Evolutionary conservation across 2,797 vertebrate species (phyloP), one percentile per base, ranked within the genome.

Genomic region (Malacoctenus gilli): DNA sequence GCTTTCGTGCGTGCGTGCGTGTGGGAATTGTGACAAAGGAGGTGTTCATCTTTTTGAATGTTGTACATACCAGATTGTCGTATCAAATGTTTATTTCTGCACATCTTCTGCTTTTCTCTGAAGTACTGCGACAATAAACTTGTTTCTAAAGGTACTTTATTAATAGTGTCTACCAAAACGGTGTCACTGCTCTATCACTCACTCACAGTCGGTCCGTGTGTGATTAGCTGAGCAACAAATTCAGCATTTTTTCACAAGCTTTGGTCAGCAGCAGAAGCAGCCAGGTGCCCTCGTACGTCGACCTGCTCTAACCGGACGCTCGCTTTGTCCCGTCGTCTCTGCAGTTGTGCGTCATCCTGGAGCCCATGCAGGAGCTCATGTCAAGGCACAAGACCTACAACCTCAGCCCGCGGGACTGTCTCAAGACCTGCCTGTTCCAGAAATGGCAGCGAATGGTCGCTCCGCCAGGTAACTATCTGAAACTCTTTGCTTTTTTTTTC

Each of bases 341-440:
- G 54, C 91, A 98, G 96, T 92, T 99, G 94, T 99, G 97, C 91
- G 97, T 99, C 89, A 99, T 99, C 90, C 92, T 99, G 95, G 97
- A 99, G 91, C 97, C 97, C 87, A 99, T 99, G 97, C 97, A 99
- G 86, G 97, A 99, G 85, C 91, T 99, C 90, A 99, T 99, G 97
- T 99, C 97, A 47, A 93, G 97, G 90, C 97, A 99, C 87, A 99
- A 99, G 94, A 98, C 97, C 7, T 99, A 99, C 93, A 99, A 95
- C 92, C 95, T 99, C 91, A 98, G 97, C 86, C 97, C 97, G 4
- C 91, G 97, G 69, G 97, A 99, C 90, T 99, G 97, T 88, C 95
- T 99, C 81, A 99, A 99, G 91, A 99, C 97, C 74, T 99, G 97
- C 84, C 91, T 99, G 59, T 99, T 99, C 91, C 97, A 99, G 83